Evolutionary conservation across 2,888 invertebrate genomes (phyloP), one percentile per base, ranked within the genome.

Genomic region (Noctua janthe): DNA sequence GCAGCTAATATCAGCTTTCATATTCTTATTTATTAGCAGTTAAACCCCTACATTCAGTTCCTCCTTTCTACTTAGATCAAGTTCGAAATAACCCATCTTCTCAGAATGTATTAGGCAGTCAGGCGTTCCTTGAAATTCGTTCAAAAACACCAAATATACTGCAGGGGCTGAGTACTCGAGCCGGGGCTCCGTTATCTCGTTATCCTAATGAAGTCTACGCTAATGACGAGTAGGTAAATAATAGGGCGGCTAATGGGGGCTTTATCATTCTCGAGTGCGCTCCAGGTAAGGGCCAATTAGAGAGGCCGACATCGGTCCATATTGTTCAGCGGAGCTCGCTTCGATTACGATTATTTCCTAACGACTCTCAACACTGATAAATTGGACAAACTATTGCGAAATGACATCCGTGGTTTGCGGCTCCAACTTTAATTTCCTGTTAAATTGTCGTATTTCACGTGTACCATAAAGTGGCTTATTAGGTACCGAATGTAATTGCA

Each of bases 181-280:
- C 87, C 91, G 89, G 92, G 94, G 95, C 95, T 95, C 95, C 95
- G 96, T 97, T 97, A 97, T 97, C 97, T 97, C 97, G 97, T 97
- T 97, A 97, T 96, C 96, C 97, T 97, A 97, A 97, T 97, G 97
- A 97, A 97, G 96, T 97, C 96, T 96, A 97, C 97, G 96, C 96
- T 97, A 97, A 97, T 97, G 97, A 97, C 96, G 97, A 97, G 97
- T 97, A 97, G 97, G 97, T 97, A 97, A 97, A 97, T 97, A 97
- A 97, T 97, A 97, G 97, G 97, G 96, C 95, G 96, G 96, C 97
- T 97, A 97, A 97, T 97, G 96, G 97, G 95, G 96, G 96, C 97
- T 97, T 97, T 97, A 97, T 97, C 97, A 97, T 97, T 97, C 96
- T 97, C 96, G 96, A 97, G 97, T 96, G 95, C 96, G 97, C 97